Base-by-base conservation (phyloP, 2,888 invertebrate species). In the Pegoplata infirma region DNA sequence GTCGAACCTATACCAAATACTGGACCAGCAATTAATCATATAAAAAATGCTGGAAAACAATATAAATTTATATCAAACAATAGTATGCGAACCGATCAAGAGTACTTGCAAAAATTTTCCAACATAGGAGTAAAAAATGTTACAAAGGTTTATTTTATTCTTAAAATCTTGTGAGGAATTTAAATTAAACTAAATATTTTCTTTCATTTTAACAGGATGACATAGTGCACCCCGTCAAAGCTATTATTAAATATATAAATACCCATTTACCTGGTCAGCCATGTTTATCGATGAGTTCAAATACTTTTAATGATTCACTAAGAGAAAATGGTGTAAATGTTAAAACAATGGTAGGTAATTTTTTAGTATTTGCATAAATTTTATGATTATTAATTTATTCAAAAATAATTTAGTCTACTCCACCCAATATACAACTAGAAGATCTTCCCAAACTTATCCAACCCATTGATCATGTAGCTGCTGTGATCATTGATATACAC, bases 401-500 rank as follows among this genome's bases (percentile, higher is more conserved):
- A n/a, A 7, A 47, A 46, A 10, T 59, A 14, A 2, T 5, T 66
- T 64, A 83, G 83, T 66, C 81, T 14, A 64, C 69, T 1, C 74
- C 63, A 5, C 55, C 67, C 1, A 46, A 83, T 19, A 79, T 82
- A 21, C 80, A 82, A 7, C 49, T 73, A 0, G 51, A 46, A 16
- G 67, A 79, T 1, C 51, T 83, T 10, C 32, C 55, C 0, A 14
- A 14, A 7, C 49, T 80, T 0, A 59, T 81, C 0, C 73, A 40
- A 19, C 75, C 56, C 28, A 56, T 36, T 2, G 68, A 61, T 47
- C 12, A 84, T 40, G 85, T 90, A 0, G 88, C 89, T 58, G 91
- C 90, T 1, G 90, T 91, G 1, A 82, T 91, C 14, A 49, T 89
- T 1, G 91, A 91, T 79, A 83, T 89, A 17, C 89, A 90, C 61